Evolutionary conservation across 2,888 invertebrate genomes (phyloP), one percentile per base, ranked within the genome.

Genomic region (Drosophila sordidapex): DNA sequence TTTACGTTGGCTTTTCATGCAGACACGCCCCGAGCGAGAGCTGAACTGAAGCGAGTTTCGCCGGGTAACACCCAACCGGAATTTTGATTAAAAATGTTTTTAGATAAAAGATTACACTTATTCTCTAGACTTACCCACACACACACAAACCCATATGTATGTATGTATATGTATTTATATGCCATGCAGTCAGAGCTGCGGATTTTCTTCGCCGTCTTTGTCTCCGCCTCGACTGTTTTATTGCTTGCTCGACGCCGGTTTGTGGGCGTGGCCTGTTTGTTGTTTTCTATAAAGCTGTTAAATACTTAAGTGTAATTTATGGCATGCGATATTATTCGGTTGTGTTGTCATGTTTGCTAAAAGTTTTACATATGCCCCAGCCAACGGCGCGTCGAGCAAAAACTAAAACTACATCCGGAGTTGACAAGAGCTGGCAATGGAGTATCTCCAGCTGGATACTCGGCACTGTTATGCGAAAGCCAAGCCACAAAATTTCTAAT

Each of bases 251-350:
- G 80, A 62, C 68, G 69, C 70, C 66, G 48, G 64, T 54, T 71
- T 67, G 70, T 74, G 71, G 81, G 83, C 83, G 81, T 81, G 74
- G 15, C 74, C 72, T 35, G 70, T 57, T 66, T 70, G 70, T 70
- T 76, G 80, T 76, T 76, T 78, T 67, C 76, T 66, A 83, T 89
- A 89, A 86, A 83, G 87, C 86, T 89, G 89, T 89, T 86, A 89
- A 86, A 89, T 86, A 80, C 87, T 89, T 89, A 86, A 89, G 76
- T 87, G 86, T 86, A 87, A 86, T 86, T 86, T 89, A 86, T 86
- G 89, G 86, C 86, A 89, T 87, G 89, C 89, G 87, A 89, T 86
- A 83, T 89, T 86, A 83, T 83, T 79, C 70, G 79, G 79, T 71
- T 81, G 81, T 83, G 85, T 76, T 86, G 89, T 88, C 89, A 86